Base-by-base conservation (phyloP, 2,797 vertebrate species). In the Synaphobranchus kaupii region DNA sequence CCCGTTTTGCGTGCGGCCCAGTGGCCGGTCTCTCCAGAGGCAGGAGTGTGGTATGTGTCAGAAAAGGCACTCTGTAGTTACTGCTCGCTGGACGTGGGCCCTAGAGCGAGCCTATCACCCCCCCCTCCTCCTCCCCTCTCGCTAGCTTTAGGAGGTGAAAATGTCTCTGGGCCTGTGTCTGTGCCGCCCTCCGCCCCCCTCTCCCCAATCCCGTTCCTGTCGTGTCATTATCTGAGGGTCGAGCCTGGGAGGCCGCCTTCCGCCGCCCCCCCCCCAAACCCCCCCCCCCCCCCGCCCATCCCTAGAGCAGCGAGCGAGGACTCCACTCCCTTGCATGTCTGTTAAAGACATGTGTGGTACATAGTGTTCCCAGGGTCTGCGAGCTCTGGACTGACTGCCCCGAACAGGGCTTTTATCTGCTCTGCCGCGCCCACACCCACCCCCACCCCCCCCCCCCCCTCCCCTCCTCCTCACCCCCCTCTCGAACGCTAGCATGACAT, bases 151-250 rank as follows among this genome's bases (percentile, higher is more conserved):
- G 22, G 56, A 5, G 78, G 50, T 68, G 25, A 34, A 88, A 68
- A 39, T 60, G 76, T 84, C 84, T 88, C 87, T 87, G 89, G 44
- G 52, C 3, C 66, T 17, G 56, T 12, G 56, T 12, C 81, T 85
- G 84, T 34, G 28, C 47, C 34, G 76, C 50, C 89, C 84, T 56
- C 87, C 80, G 71, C 47, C 60, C 85, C 76, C 76, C 73, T 66
- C 44, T 66, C 71, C 54, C 83, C 22, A 17, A 80, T 34, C 80
- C 84, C 85, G 48, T 81, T 85, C 88, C 71, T 89, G 87, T 89
- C 92, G 88, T 90, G 85, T 90, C 90, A 89, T 89, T 91, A 92
- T 91, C 87, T 81, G n/a, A 86, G 89, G 89, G 84, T 91, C 47
- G 28, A 89, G 60, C 1, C 60, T 66, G 60, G 88, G 86, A 86